These are phyloP conservation scores for Saturnia japonica DNA, from an alignment of 2,888 invertebrate genomes.

Conservation along the genomic window DNA sequence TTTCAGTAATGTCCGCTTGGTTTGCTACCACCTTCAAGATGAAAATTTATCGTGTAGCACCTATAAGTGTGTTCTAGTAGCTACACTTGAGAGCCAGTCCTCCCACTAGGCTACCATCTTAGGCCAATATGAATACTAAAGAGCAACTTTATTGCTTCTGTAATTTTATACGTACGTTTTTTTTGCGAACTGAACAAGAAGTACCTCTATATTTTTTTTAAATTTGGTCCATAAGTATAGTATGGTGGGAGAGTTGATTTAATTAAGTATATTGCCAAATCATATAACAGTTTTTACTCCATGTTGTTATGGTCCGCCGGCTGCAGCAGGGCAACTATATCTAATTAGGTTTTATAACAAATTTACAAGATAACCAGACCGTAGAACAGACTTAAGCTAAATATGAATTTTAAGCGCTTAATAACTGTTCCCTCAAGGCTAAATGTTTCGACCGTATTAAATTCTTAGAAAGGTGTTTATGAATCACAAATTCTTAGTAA, in stretches of 20 bases:
- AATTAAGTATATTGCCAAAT: slow-evolving; percentile 6
- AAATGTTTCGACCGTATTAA: slow-evolving; percentile 17
- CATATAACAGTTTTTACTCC: slow-evolving; percentile 24
- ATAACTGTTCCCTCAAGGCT: slow-evolving; percentile 15
- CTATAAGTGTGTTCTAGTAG: too few species aligned
- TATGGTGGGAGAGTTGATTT: not conserved
- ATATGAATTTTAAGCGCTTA: slow-evolving; percentile 12
- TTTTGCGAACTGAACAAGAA: not conserved
- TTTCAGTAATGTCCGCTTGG: too few species aligned
- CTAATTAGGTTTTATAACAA: slow-evolving; percentile 48
- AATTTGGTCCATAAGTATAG: not conserved
- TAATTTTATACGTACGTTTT: not conserved
- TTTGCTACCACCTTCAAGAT: too few species aligned
- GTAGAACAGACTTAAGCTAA: slow-evolving; percentile 35
- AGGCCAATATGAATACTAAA: not conserved
- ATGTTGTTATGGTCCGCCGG: slow-evolving; percentile 44
- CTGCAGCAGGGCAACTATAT: slow-evolving; percentile 43
- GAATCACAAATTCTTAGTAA: slow-evolving; percentile 26
- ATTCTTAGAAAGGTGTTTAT: not conserved
- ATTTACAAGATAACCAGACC: slow-evolving; percentile 53
- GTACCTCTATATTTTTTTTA: not conserved
- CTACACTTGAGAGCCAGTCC: too few species aligned
- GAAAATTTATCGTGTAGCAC: too few species aligned
- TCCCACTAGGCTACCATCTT: too few species aligned
- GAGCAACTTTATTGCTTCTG: not conserved